A percentile compares a stretch with the other conserved stretches of the same genome.
Evolutionary conservation across 2,888 invertebrate genomes (phyloP).

Genomic region (Perizoma flavofasciatum): DNA sequence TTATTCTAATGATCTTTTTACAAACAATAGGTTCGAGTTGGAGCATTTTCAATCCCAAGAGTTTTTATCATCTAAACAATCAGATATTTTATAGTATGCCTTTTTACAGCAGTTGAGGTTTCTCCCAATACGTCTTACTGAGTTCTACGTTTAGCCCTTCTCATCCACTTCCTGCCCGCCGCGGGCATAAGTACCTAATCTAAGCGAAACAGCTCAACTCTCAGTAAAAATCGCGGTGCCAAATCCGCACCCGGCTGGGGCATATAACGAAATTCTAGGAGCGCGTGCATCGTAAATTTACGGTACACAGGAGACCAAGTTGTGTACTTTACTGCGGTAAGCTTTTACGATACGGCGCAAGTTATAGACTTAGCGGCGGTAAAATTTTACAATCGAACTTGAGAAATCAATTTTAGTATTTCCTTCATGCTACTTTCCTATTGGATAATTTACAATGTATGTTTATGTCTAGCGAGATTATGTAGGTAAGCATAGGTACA

Average conservation of each 20-base stretch:
- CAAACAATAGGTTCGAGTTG: too few species aligned
- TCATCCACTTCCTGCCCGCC: too few species aligned
- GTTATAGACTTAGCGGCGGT: slow-evolving; percentile 47
- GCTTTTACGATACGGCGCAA: slow-evolving; percentile 59
- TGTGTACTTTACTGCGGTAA: slow-evolving; percentile 79
- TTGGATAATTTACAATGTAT: slow-evolving; percentile 6
- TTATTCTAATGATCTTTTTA: too few species aligned
- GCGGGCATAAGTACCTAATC: too few species aligned
- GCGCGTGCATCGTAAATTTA: slow-evolving; percentile 79
- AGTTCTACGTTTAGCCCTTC: too few species aligned
- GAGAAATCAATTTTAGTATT: slow-evolving; percentile 28
- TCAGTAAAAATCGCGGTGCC: slow-evolving; percentile 60
- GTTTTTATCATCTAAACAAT: too few species aligned
- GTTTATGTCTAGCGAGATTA: too few species aligned
- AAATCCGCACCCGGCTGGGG: slow-evolving; percentile 64
- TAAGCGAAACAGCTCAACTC: slow-evolving; percentile 5
- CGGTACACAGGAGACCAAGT: slow-evolving; percentile 72
- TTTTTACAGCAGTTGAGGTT: too few species aligned
- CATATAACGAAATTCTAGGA: slow-evolving; percentile 72
- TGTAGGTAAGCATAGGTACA: too few species aligned
- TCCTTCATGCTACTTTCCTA: slow-evolving; percentile 6
- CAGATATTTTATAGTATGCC: too few species aligned
- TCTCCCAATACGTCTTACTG: too few species aligned
- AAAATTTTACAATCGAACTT: slow-evolving; percentile 36
- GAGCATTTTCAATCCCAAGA: too few species aligned